Percentiles rank a stretch among this genome's conserved stretches.
Evolutionary conservation across 2,888 invertebrate genomes (phyloP).

Genomic region (Sinhomidia bicolor): DNA sequence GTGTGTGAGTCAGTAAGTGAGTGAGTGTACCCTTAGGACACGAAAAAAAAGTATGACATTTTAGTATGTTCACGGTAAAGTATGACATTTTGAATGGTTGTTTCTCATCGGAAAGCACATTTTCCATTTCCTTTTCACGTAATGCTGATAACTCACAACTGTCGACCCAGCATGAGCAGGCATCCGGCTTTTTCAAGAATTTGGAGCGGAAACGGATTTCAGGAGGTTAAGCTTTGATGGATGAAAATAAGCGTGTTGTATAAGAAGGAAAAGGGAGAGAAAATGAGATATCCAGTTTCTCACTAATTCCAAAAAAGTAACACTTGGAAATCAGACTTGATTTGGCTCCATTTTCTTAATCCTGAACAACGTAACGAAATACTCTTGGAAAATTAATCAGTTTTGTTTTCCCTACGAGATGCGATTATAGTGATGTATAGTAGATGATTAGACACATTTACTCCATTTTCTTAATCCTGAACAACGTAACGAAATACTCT

Average conservation of each 20-base stretch:
- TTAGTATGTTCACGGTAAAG: neutral
- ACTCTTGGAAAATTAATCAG: too few species aligned
- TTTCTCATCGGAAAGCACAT: constrained; percentile 29
- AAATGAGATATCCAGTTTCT: too few species aligned
- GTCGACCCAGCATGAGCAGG: neutral
- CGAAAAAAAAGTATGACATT: neutral
- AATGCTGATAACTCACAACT: neutral
- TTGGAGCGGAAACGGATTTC: constrained; percentile 31
- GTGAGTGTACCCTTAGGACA: neutral
- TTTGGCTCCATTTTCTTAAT: too few species aligned
- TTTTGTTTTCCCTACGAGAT: too few species aligned
- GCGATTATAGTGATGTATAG: too few species aligned
- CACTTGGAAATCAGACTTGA: too few species aligned
- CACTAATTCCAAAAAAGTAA: too few species aligned
- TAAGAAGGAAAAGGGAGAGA: neutral
- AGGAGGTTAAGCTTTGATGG: constrained; percentile 4
- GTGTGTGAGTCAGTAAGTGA: too few species aligned
- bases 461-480: too few species aligned
- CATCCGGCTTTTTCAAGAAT: constrained; percentile 7
- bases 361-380: too few species aligned
- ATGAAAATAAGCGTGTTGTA: neutral
- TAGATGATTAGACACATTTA: too few species aligned
- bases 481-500: too few species aligned
- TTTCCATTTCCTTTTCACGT: constrained; percentile 26
- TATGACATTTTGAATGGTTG: constrained; percentile 25